Conservation (phyloP, 2,888 invertebrate species). For the Chirona hameri region DNA sequence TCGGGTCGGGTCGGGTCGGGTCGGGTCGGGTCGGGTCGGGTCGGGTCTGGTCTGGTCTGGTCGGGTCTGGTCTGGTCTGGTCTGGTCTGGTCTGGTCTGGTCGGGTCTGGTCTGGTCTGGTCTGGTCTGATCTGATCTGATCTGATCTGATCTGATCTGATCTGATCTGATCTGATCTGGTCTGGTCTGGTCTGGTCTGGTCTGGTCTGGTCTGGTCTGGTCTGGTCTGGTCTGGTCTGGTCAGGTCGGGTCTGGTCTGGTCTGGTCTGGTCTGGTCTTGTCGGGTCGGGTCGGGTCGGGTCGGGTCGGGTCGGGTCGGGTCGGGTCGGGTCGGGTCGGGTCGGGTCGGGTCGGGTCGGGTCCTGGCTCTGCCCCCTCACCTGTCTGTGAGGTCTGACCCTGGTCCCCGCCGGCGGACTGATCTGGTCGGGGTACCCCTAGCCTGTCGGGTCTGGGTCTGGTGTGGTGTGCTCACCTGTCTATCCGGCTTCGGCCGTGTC, state of each 20-base stretch:
- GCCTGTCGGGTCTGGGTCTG: neutral
- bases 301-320: too few relatives aligned
- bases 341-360: too few relatives aligned
- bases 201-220: neutral
- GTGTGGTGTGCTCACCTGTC: neutral
- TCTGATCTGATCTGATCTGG: neutral
- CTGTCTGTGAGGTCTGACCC: neutral
- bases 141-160: neutral
- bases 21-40: too few relatives aligned
- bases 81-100: too few relatives aligned
- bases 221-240: neutral
- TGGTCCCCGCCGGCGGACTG: conserved; percentile 50
- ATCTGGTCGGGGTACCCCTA: conserved; percentile 47
- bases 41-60: too few relatives aligned
- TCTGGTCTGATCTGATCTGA: too few relatives aligned
- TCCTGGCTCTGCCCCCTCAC: neutral
- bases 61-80: too few relatives aligned
- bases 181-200: neutral
- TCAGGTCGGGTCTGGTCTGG: too few relatives aligned
- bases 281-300: too few relatives aligned
- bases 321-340: too few relatives aligned
- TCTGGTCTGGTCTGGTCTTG: neutral
- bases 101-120: too few relatives aligned
- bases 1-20: too few relatives aligned
- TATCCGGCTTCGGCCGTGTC: neutral